Evolutionary conservation across 1,140 invertebrate genomes (phyloP), one percentile per base, ranked within the genome.

Genomic region (Mya arenaria): DNA sequence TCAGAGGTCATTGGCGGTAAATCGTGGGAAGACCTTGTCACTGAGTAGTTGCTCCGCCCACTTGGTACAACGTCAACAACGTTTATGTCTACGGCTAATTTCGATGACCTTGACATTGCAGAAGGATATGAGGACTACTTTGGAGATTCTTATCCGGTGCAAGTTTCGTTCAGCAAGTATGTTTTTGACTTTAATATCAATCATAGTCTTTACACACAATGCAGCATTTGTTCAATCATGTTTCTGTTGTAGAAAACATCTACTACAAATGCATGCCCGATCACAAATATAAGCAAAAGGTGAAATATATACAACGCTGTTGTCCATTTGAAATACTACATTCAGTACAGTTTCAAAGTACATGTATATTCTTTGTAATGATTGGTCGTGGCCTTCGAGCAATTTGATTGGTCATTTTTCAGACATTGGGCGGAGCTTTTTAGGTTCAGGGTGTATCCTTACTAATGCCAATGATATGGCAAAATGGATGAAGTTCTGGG

Each of bases 401-500:
- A n/a, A n/a, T n/a, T n/a, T n/a, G n/a, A n/a, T n/a, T n/a, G n/a
- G n/a, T n/a, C n/a, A n/a, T n/a, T n/a, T 58, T 58, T 4, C 84
- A 91, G 90, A 52, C 62, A 72, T 17, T 90, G 87, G 86, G 82
- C 63, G 25, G 25, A 74, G 23, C 56, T 87, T n/a, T 65, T 63
- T 68, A n/a, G 89, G 86, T 17, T 88, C 89, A 19, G 87, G 87
- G 0, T 75, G 86, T 17, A 79, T 90, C 10, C 63, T 90, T 48
- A 82, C 62, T 28, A 90, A 80, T 41, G 87, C 88, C 8, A 66
- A 85, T n/a, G 89, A 90, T 69, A 90, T 90, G 88, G 72, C 85
- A 0, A 83, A 87, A 62, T 90, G 89, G 88, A 88, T 90, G 85
- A 83, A 79, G 55, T 89, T 90, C 72, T 25, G 86, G 86, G 0